Percentiles rank a stretch among this genome's conserved stretches.
Evolutionary conservation across 30 jellyfish, hydroid and myxozoan genomes (phyloP).

Genomic region (Hydra vulgaris): DNA sequence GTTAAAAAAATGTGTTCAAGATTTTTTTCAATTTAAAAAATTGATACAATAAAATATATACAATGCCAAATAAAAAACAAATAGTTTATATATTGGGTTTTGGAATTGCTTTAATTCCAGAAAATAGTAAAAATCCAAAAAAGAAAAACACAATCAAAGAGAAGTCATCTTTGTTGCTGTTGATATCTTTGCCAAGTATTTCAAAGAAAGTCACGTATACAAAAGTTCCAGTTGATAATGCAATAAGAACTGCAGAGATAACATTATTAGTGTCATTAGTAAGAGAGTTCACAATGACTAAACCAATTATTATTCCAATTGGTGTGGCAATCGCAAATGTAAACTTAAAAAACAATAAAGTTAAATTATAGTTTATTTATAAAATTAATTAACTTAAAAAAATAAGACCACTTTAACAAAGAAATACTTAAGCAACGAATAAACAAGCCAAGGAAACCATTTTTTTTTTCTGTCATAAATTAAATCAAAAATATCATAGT

Average conservation of each 20-base stretch:
- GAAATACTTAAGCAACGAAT: too few relatives aligned
- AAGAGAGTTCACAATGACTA: conserved; percentile 10
- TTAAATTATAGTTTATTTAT: neutral
- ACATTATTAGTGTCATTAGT: neutral
- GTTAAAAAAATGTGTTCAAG: too few relatives aligned
- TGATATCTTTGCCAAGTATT: conserved; percentile 34
- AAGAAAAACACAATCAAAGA: conserved; percentile 14
- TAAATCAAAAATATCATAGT: too few relatives aligned
- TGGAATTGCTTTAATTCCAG: conserved; percentile 29
- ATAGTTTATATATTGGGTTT: neutral
- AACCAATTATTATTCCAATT: conserved; percentile 30
- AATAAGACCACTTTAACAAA: too few relatives aligned
- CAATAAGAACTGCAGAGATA: conserved; percentile 22
- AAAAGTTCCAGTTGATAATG: conserved; percentile 41
- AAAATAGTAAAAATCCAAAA: conserved; percentile 30
- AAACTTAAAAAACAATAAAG: conserved; percentile 18
- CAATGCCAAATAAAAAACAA: too few relatives aligned
- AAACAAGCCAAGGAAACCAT: too few relatives aligned
- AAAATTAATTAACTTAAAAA: neutral
- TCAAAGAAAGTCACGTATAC: conserved; percentile 37
- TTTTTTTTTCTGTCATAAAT: too few relatives aligned
- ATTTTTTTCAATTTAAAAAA: too few relatives aligned
- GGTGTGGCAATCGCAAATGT: conserved; percentile 40
- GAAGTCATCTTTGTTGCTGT: conserved; percentile 7
- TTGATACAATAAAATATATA: too few relatives aligned